Evolutionary conservation across 2,113 vertebrate genomes (phyloP).

Genomic region (Cheilinus undulatus): DNA sequence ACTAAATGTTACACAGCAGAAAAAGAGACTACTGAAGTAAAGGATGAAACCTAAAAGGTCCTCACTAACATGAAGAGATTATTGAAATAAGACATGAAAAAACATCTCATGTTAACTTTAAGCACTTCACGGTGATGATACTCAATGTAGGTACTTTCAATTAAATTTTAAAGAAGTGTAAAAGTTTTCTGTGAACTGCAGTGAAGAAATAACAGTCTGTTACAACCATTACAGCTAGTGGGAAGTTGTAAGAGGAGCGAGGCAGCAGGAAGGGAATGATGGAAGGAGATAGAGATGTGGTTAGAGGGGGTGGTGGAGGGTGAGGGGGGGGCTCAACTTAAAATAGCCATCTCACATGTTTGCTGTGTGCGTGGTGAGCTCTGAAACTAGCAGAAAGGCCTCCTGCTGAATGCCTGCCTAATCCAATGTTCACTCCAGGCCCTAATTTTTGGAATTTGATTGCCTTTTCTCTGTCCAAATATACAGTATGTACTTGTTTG

Average conservation of each 20-base stretch:
- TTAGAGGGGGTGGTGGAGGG: constrained; percentile 33
- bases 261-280: constrained; percentile 69
- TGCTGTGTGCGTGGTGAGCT: constrained; percentile 61
- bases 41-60: too few species aligned
- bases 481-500: constrained; percentile 8
- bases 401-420: constrained; percentile 57
- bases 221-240: constrained; percentile 3
- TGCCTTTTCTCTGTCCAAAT: constrained; percentile 2
- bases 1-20: too few species aligned
- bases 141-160: background rate
- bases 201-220: constrained; percentile 19
- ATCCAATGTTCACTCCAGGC: constrained; percentile 64
- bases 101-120: background rate
- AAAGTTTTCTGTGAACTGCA: background rate
- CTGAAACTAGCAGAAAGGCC: constrained; percentile 51
- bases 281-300: constrained; percentile 71
- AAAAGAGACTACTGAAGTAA: too few species aligned
- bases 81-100: background rate
- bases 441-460: constrained; percentile 34
- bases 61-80: background rate
- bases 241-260: constrained; percentile 47
- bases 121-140: background rate
- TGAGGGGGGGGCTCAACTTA: constrained; percentile 41
- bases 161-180: background rate
- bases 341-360: constrained; percentile 80